Conservation (phyloP, 1,140 invertebrate species). For the Lanistes nyassanus region DNA sequence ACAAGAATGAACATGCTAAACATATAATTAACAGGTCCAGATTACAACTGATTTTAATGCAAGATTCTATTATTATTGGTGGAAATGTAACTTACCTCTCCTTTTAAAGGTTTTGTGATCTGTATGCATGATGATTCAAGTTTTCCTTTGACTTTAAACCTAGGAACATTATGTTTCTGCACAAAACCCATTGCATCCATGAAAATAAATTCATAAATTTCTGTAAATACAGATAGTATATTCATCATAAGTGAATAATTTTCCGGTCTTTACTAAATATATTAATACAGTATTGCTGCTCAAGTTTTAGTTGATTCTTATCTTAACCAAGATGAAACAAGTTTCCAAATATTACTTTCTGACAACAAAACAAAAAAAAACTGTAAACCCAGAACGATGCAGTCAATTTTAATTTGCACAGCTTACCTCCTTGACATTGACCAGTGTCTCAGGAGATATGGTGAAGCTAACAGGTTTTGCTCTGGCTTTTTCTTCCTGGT, state of each 20-base stretch:
- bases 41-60: not conserved
- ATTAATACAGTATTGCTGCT: too few relatives aligned
- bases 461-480: conserved; percentile 78
- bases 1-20: too few relatives aligned
- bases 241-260: too few relatives aligned
- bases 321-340: too few relatives aligned
- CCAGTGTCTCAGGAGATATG: conserved; percentile 83
- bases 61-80: too few relatives aligned
- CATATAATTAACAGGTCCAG: not conserved
- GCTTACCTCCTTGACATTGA: conserved; percentile 74
- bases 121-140: conserved; percentile 84
- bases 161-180: conserved; percentile 77
- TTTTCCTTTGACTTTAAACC: conserved; percentile 84
- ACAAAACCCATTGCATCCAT: too few relatives aligned
- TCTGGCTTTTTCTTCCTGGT: conserved; percentile 66
- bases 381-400: not conserved
- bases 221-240: too few relatives aligned
- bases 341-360: too few relatives aligned
- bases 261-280: too few relatives aligned
- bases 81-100: conserved; percentile 82
- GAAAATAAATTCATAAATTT: too few relatives aligned
- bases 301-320: too few relatives aligned
- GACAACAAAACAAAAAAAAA: too few relatives aligned
- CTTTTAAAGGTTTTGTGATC: conserved; percentile 88
- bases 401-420: not conserved